Evolutionary conservation across 2,888 invertebrate genomes (phyloP), one percentile per base, ranked within the genome.

Genomic region (Limnephilus rhombicus): DNA sequence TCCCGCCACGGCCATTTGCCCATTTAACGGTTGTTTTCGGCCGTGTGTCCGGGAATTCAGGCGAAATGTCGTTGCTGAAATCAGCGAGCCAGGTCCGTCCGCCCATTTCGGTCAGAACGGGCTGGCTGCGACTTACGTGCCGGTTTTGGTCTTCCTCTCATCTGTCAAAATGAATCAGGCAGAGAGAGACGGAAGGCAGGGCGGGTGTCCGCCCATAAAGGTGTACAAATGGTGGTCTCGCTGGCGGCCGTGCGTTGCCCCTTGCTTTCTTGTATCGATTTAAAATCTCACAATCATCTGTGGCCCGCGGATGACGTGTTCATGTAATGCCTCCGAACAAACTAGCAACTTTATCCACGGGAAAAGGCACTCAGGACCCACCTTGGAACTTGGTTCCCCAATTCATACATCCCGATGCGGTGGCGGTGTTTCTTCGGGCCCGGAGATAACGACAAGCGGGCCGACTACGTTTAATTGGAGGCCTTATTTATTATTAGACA

Each of bases 101-200:
- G 92, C 92, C 92, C 92, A 91, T 92, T 80, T 91, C 91, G 85
- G 89, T 41, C n/a, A 29, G 53, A 82, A 83, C 80, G 90, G 87
- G 53, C 45, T 49, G 81, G 91, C 85, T 88, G 15, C 86, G 92
- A 92, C 92, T 80, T 91, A 92, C 92, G 92, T 92, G 88, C 86
- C 37, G 29, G 80, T 81, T 49, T 24, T 31, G 82, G 85, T 91
- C 91, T 91, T 90, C 80, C 86, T 92, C 92, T 85, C 91, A 92
- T 90, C 92, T 92, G 92, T 92, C 92, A 92, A 92, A 92, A 81
- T 81, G 90, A 90, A 91, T 68, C 89, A 41, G 41, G 90, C 85
- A 91, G 90, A 92, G 85, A 81, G 92, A 92, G 92, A 92, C 80
- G 90, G 68, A 80, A 45, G 90, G 53, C 87, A 49, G 53, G 85